Percentiles rank a stretch among this genome's conserved stretches.
Conservation (phyloP, 1,140 invertebrate species). For the Zaprionus tsacasi region DNA sequence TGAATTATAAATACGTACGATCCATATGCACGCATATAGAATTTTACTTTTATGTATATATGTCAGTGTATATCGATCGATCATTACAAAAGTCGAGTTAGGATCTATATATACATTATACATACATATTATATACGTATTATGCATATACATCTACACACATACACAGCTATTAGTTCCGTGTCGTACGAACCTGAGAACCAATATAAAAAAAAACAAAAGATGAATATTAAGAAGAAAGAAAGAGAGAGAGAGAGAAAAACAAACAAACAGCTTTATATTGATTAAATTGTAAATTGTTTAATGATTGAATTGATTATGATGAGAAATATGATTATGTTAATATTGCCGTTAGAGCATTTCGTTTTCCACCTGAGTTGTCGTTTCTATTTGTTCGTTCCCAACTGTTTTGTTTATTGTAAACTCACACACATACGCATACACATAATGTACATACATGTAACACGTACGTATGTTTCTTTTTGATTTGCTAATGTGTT, state of each 20-base stretch:
- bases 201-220: constrained; percentile 52
- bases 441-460: constrained; percentile 6
- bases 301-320: constrained; percentile 56
- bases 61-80: constrained; percentile 8
- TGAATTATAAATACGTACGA: constrained; percentile 30
- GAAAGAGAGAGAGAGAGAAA: not conserved
- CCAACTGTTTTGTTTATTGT: constrained; percentile 42
- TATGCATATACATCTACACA: constrained; percentile 24
- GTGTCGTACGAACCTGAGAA: constrained; percentile 41
- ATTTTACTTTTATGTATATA: not conserved
- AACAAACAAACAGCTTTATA: constrained; percentile 73
- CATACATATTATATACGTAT: constrained; percentile 38
- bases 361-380: constrained; percentile 45
- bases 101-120: constrained; percentile 26
- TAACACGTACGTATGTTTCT: constrained; percentile 36
- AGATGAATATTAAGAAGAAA: not conserved
- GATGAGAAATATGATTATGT: constrained; percentile 43
- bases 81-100: constrained; percentile 47
- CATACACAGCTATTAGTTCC: constrained; percentile 32
- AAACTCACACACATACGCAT: not conserved
- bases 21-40: constrained; percentile 16
- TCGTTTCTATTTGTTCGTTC: constrained; percentile 49
- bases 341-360: constrained; percentile 49
- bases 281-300: constrained; percentile 72
- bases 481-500: constrained; percentile 53